Base-by-base conservation (phyloP, 2,797 vertebrate genomes). In the Rhincodon typus region DNA sequence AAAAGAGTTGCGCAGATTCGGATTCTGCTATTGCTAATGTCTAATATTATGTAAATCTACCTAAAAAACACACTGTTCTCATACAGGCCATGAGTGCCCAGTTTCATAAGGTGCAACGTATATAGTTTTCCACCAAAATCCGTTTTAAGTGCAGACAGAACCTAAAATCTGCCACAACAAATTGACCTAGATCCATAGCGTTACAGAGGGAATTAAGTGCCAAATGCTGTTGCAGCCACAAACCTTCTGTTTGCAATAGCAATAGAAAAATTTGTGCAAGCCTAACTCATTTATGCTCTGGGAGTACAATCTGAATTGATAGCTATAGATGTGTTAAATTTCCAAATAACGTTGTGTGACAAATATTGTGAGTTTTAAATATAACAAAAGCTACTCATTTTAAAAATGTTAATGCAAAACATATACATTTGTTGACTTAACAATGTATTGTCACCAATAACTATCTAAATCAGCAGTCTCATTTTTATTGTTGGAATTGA, bases 401-500 rank as follows among this genome's bases (percentile, higher is more conserved):
- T 74, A 72, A 94, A 66, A 66, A 34, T 94, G 53, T 30, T 2
- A 74, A 95, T 25, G 46, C 15, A n/a, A 53, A 50, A 23, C 0
- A 12, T 42, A 6, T 8, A 38, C n/a, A 38, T 23, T 69, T 42
- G 42, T 94, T 53, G 70, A 50, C 70, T 77, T 95, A 53, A 74
- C 4, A 57, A 27, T 74, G n/a, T 27, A n/a, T 53, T n/a, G 30
- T 30, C 46, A 57, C 46, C n/a, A 57, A 53, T n/a, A 66, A 91
- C 17, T 66, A 57, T 74, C 30, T 57, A 19, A 79, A 50, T n/a
- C 38, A 25, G 30, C 12, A 67, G 66, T 70, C 94, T 67, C 34
- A 57, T 67, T 70, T 95, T 95, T 95, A 67, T 15, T 34, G 86
- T 50, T 95, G n/a, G 42, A 86, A 38, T 53, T 82, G 34, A 95